These are phyloP conservation scores for Callopanchax toddi DNA, from an alignment of 2,113 vertebrate genomes.

Conservation along the genomic window DNA sequence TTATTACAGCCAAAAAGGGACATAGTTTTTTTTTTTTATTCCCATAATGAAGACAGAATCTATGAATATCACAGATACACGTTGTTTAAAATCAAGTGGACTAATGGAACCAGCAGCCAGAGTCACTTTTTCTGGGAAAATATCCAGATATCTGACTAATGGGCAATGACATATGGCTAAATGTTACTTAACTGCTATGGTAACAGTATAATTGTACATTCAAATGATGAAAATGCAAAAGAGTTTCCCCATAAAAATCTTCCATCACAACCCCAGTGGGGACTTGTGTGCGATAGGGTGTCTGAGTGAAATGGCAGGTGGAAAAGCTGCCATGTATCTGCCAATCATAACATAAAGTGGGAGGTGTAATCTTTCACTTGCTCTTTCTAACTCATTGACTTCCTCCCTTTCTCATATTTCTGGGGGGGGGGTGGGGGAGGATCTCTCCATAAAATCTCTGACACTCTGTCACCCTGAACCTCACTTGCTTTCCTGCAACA, in stretches of 20 bases:
- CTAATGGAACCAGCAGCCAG: slow-evolving; percentile 3
- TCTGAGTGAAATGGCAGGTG: slow-evolving; percentile 41
- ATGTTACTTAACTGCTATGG: slow-evolving; percentile 15
- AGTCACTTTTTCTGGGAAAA: neutral
- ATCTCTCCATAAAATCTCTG: slow-evolving; percentile 59
- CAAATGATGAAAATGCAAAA: slow-evolving; percentile 30
- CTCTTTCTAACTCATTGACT: slow-evolving; percentile 32
- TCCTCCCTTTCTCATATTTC: no score
- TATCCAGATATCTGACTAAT: neutral
- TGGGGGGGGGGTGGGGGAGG: no score
- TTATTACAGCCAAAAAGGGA: neutral
- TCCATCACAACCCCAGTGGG: slow-evolving; percentile 19
- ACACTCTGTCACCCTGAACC: slow-evolving; percentile 43
- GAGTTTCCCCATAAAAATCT: slow-evolving; percentile 24
- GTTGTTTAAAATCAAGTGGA: neutral
- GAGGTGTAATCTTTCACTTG: slow-evolving; percentile 19
- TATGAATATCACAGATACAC: neutral
- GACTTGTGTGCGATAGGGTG: slow-evolving; percentile 33
- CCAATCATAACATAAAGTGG: slow-evolving; percentile 60
- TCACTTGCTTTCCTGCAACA: slow-evolving; percentile 42
- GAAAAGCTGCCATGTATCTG: slow-evolving; percentile 61
- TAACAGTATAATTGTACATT: slow-evolving; percentile 6
- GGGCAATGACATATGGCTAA: slow-evolving; percentile 28
- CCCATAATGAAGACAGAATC: neutral
- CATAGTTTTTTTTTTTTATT: neutral